Percentiles rank a stretch among this genome's conserved stretches.
These are phyloP conservation scores for Drosophila vallismaia DNA, from an alignment of 2,888 invertebrate species.

Conservation along the genomic window DNA sequence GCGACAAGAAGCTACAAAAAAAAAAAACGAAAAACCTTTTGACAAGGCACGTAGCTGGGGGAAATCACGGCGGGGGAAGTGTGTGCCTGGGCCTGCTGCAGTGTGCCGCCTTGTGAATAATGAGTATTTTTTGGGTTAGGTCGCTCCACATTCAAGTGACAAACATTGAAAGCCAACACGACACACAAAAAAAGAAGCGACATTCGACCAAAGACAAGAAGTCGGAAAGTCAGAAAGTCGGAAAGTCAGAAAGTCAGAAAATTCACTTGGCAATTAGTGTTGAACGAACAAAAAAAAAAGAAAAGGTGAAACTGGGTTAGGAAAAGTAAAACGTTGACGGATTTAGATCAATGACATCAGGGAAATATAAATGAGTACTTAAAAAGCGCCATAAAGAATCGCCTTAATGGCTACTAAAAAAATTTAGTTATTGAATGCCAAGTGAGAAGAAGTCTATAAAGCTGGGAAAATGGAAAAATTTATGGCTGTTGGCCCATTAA, in stretches of 20 bases:
- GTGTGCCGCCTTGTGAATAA: conserved; percentile 20
- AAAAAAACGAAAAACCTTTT: conserved; percentile 44
- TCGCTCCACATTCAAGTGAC: conserved; percentile 55
- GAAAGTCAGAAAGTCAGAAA: too few relatives aligned
- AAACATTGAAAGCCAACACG: conserved; percentile 22
- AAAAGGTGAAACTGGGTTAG: conserved; percentile 26
- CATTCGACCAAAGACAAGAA: conserved; percentile 18
- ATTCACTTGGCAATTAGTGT: conserved; percentile 20
- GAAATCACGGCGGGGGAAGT: neutral
- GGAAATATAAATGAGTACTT: neutral
- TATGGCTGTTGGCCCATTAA: neutral
- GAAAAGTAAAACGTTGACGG: conserved; percentile 20
- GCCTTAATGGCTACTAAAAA: neutral
- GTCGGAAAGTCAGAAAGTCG: conserved; percentile 9
- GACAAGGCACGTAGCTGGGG: conserved; percentile 58
- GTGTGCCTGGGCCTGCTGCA: too few relatives aligned
- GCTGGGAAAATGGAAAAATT: neutral
- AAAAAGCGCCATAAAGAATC: neutral
- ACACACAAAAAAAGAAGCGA: conserved; percentile 9
- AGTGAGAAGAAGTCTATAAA: neutral
- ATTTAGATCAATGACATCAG: conserved; percentile 16
- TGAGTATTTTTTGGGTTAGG: conserved; percentile 40
- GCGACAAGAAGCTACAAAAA: conserved; percentile 33
- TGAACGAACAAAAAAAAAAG: neutral
- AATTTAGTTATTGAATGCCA: neutral